These are phyloP conservation scores for Nycticorax nycticorax DNA, from an alignment of 2,113 vertebrate species.

Conservation along the genomic window DNA sequence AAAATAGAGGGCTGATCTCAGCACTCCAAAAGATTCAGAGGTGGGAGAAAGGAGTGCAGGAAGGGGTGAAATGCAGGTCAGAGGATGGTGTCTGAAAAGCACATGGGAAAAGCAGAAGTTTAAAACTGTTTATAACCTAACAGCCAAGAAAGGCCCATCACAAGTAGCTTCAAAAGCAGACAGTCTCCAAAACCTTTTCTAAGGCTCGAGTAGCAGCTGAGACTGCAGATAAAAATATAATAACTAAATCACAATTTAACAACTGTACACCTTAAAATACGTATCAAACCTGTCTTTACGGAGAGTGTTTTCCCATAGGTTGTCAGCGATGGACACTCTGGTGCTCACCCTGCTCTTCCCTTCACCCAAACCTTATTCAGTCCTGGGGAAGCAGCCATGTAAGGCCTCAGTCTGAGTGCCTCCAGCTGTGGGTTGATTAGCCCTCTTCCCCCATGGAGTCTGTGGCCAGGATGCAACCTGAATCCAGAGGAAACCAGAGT, in stretches of 20 bases:
- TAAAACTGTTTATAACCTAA: neutral
- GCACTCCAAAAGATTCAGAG: neutral
- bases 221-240: neutral
- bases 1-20: conserved; percentile 1
- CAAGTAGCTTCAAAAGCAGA: neutral
- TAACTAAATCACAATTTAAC: neutral
- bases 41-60: neutral
- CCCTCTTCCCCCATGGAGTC: neutral
- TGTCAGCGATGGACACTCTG: neutral
- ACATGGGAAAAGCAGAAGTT: neutral
- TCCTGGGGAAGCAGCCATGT: neutral
- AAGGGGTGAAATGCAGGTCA: neutral
- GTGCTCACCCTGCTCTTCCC: neutral
- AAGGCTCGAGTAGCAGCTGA: neutral
- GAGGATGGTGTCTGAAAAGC: neutral
- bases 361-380: neutral
- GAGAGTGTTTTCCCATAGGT: neutral
- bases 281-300: neutral
- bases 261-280: neutral
- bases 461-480: neutral
- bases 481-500: neutral
- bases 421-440: neutral
- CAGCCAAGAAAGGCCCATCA: neutral
- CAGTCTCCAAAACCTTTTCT: neutral
- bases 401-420: fast-evolving